Evolutionary conservation across 2,888 invertebrate species (phyloP), one percentile per base, ranked within the genome.

Genomic region (Neelides folsomi): DNA sequence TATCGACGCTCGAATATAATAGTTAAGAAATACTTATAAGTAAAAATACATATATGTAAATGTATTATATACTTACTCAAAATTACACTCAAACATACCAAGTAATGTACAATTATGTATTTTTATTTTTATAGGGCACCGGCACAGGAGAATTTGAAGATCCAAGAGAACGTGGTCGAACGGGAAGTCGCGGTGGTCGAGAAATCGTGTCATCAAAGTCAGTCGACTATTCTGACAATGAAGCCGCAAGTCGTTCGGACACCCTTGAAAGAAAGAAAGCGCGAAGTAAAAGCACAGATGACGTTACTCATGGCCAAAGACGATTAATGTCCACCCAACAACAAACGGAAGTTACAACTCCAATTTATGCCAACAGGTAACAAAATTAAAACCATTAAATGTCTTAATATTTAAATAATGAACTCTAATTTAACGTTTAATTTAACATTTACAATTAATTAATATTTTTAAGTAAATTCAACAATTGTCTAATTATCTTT

Each of bases 221-320:
- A 47, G 73, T 75, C 38, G 76, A 76, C 66, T 76, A 76, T 58
- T 73, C 73, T n/a, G 75, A 73, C 66, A 74, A 75, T 63, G 71
- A 56, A 49, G 65, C 53, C 44, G 58, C 52, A 49, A 53, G 57
- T 47, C 46, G 45, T 13, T 42, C 27, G 16, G 64, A 59, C 44
- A 63, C 59, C 41, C 59, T 62, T 27, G 61, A 63, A 42, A 50
- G 60, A 54, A 64, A 58, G 51, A 62, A 61, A 55, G 62, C 54
- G 52, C 55, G 57, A 69, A 88, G 87, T 64, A 89, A 89, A 73
- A 88, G 88, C 72, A 88, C 88, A 49, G 89, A 89, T 72, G 87
- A 89, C 68, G 88, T 88, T 83, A 65, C 63, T 1, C 71, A 70
- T 55, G 64, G 48, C 20, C 5, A 34, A 27, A 9, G 35, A 13